phyloP scores from a whole-genome alignment of 37 sponge, comb jelly and placozoan genomes.

The Tethya wilhelma region DNA sequence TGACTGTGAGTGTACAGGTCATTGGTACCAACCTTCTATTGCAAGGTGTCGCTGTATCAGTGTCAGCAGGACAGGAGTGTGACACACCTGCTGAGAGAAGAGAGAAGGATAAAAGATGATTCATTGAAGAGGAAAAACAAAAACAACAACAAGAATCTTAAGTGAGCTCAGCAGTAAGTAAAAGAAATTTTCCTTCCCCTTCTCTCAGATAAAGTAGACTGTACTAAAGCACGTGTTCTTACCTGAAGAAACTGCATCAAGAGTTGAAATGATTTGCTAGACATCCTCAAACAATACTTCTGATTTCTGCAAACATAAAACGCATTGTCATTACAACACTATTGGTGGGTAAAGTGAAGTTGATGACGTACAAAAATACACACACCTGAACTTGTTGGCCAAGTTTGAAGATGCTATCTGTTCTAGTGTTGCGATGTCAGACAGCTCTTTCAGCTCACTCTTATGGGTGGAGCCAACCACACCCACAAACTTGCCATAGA shows the following conservation, averaged over 20 bases:
- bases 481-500: slow-evolving; percentile 10
- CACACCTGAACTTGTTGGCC: slow-evolving; percentile 65
- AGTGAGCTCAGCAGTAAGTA: too few species aligned
- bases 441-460: slow-evolving; percentile 47
- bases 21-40: slow-evolving; percentile 44
- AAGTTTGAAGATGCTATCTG: slow-evolving; percentile 33
- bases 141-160: too few species aligned
- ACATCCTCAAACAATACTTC: slow-evolving; percentile 72
- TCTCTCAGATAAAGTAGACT: too few species aligned
- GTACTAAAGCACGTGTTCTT: too few species aligned
- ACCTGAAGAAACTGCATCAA: slow-evolving; percentile 84
- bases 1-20: background rate
- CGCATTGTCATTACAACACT: too few species aligned
- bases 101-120: too few species aligned
- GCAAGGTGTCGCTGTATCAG: slow-evolving; percentile 43
- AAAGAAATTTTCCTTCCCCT: too few species aligned
- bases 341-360: background rate
- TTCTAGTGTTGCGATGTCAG: slow-evolving; percentile 16
- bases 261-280: slow-evolving; percentile 53
- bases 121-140: too few species aligned
- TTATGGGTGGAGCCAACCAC: background rate
- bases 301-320: too few species aligned
- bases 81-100: slow-evolving; percentile 36
- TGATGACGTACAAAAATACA: background rate
- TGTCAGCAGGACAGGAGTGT: slow-evolving; percentile 38